These are phyloP conservation scores for Eristalinus sepulchralis DNA, from an alignment of 2,888 invertebrate species.

Conservation along the genomic window DNA sequence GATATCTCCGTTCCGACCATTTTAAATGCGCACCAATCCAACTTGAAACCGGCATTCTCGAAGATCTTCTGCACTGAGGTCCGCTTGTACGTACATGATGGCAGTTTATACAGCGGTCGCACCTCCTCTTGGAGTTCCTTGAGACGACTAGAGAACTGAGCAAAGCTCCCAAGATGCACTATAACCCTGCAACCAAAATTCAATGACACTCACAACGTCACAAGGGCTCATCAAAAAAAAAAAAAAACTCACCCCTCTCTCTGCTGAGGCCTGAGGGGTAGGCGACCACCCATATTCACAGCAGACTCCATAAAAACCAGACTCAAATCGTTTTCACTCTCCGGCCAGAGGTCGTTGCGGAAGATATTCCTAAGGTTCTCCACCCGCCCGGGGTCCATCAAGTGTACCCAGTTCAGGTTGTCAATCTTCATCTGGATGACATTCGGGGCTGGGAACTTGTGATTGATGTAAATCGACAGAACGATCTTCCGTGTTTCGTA, in stretches of 20 bases:
- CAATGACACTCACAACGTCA: not conserved
- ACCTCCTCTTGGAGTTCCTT: slow-evolving; percentile 87
- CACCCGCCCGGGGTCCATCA: slow-evolving; percentile 88
- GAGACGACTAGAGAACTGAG: slow-evolving; percentile 85
- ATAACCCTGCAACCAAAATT: slow-evolving; percentile 83
- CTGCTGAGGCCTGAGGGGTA: slow-evolving; percentile 91
- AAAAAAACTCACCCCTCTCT: slow-evolving; percentile 86
- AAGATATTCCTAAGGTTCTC: slow-evolving; percentile 89
- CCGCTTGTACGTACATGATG: slow-evolving; percentile 91
- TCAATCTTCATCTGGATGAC: slow-evolving; percentile 94
- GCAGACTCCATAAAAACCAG: slow-evolving; percentile 93
- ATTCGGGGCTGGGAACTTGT: slow-evolving; percentile 87
- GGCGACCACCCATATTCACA: slow-evolving; percentile 90
- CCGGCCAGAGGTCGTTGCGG: slow-evolving; percentile 89
- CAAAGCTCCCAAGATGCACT: slow-evolving; percentile 89
- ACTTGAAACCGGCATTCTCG: slow-evolving; percentile 87
- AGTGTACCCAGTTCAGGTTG: slow-evolving; percentile 93
- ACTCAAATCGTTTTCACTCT: slow-evolving; percentile 88
- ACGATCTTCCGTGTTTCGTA: slow-evolving; percentile 87
- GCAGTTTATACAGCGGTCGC: slow-evolving; percentile 88
- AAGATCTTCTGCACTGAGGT: slow-evolving; percentile 93
- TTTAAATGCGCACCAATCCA: slow-evolving; percentile 95
- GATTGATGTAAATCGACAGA: slow-evolving; percentile 85
- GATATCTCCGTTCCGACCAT: slow-evolving; percentile 83
- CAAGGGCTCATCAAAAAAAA: not conserved